Percentiles rank a stretch among this genome's conserved stretches.
These are phyloP conservation scores for Diorhabda sublineata DNA, from an alignment of 1,140 invertebrate genomes.

Conservation along the genomic window DNA sequence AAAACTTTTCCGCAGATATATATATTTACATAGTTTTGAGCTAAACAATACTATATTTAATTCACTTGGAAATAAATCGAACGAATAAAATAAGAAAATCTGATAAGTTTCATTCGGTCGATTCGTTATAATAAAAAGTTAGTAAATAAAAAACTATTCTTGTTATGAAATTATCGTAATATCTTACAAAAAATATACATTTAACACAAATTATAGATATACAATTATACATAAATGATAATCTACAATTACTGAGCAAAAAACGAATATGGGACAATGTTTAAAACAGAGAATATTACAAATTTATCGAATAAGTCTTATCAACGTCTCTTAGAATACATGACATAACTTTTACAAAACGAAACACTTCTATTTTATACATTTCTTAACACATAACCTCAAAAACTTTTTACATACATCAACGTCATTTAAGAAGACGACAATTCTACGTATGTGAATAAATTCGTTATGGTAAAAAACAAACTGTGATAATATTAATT, in stretches of 20 bases:
- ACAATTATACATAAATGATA: conserved; percentile 24
- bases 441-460: too few species aligned
- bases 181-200: conserved; percentile 15
- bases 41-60: conserved; percentile 33
- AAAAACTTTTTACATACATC: too few species aligned
- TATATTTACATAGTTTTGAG: conserved; percentile 45
- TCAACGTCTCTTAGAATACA: too few species aligned
- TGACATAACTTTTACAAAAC: too few species aligned
- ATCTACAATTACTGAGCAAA: background rate
- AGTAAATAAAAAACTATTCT: conserved; percentile 6
- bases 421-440: too few species aligned
- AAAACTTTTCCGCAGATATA: conserved; percentile 43
- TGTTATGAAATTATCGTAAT: conserved; percentile 7
- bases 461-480: too few species aligned
- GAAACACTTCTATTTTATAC: too few species aligned
- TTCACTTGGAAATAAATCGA: background rate
- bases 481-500: too few species aligned
- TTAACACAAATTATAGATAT: conserved; percentile 20
- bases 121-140: too few species aligned
- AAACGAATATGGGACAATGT: conserved; percentile 8
- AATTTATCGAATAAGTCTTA: background rate
- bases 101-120: conserved; percentile 7
- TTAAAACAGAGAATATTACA: background rate
- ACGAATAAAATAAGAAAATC: conserved; percentile 23
- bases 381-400: too few species aligned